phyloP scores from a whole-genome alignment of 64 coral and sea anemone genomes.

The Actinia tenebrosa region DNA sequence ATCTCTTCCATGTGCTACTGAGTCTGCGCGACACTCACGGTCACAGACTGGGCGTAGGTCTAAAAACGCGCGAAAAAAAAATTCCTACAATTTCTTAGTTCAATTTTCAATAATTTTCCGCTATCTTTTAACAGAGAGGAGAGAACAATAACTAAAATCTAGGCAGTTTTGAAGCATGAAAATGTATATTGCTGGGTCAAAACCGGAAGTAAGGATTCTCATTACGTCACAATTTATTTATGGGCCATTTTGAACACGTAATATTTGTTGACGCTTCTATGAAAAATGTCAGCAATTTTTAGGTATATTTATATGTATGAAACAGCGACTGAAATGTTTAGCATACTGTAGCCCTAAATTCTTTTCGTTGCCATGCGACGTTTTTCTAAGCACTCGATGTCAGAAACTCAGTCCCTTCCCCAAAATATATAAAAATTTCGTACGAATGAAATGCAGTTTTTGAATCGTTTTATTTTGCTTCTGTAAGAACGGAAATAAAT shows the following conservation, averaged over 20 bases:
- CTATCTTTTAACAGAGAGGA: background rate
- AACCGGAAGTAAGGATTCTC: background rate
- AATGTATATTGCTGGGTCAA: background rate
- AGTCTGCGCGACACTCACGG: background rate
- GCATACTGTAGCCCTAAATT: too few species aligned
- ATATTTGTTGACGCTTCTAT: background rate
- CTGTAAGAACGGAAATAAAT: too few species aligned
- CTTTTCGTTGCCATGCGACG: too few species aligned
- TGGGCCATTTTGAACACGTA: background rate
- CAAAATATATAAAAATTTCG: too few species aligned
- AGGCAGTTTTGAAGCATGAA: background rate
- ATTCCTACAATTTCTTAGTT: too few species aligned
- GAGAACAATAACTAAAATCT: background rate
- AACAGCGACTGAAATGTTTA: too few species aligned
- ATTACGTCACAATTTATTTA: background rate
- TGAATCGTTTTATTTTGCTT: too few species aligned
- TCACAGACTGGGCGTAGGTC: background rate
- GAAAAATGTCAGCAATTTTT: too few species aligned
- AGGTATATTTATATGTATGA: too few species aligned
- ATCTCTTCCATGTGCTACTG: slow-evolving; percentile 5
- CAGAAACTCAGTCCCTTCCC: too few species aligned
- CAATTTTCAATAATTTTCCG: background rate
- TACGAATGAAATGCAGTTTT: too few species aligned
- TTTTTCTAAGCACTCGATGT: too few species aligned
- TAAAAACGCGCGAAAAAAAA: background rate